Conservation (phyloP, 1,140 invertebrate species). For the Neodiprion fabricii region DNA sequence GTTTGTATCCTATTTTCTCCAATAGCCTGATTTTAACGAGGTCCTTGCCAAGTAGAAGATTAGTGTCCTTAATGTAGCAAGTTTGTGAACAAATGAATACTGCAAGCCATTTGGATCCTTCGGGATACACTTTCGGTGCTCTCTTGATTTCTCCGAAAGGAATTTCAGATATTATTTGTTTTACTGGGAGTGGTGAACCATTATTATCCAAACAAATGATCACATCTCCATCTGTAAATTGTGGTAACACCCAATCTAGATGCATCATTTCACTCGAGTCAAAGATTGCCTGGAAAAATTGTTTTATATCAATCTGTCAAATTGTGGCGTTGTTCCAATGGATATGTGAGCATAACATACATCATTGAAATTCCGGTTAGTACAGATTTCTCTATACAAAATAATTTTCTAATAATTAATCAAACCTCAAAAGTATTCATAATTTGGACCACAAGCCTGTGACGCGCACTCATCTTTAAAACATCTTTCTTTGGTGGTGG, state of each 20-base stretch:
- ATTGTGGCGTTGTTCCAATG: not conserved
- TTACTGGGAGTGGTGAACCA: constrained; percentile 49
- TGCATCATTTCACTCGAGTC: constrained; percentile 35
- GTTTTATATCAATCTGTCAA: not conserved
- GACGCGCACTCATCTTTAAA: not conserved
- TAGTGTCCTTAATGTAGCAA: constrained; percentile 50
- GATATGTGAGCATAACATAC: no score
- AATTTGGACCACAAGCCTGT: constrained; percentile 52
- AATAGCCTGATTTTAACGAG: constrained; percentile 65
- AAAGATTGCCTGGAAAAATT: constrained; percentile 30
- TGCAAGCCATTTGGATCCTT: constrained; percentile 56
- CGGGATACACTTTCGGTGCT: constrained; percentile 46
- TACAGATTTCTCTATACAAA: no score
- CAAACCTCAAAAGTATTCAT: constrained; percentile 42
- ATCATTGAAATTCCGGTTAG: no score
- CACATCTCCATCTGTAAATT: constrained; percentile 63
- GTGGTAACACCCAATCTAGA: constrained; percentile 64
- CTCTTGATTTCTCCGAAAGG: constrained; percentile 53
- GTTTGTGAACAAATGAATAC: constrained; percentile 57
- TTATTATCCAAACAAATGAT: constrained; percentile 61
- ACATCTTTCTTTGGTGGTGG: no score
- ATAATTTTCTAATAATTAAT: constrained; percentile 30
- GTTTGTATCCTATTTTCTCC: constrained; percentile 63
- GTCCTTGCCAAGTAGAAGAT: constrained; percentile 50
- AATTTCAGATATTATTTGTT: constrained; percentile 42